Evolutionary conservation across 2,113 vertebrate species (phyloP).

Genomic region (Danionella cerebrum): DNA sequence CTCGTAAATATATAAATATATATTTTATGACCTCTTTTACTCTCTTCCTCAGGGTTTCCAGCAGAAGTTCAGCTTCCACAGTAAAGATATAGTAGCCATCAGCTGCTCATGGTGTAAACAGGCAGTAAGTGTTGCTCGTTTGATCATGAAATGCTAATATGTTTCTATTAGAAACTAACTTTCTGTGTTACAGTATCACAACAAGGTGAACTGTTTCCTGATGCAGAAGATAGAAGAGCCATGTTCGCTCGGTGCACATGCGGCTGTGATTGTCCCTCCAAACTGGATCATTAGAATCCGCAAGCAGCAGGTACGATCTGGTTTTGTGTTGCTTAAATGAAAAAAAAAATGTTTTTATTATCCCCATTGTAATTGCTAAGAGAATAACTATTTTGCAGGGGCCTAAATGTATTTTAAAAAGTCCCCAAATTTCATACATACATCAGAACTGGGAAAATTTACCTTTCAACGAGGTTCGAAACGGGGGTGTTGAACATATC

Average conservation of each 20-base stretch:
- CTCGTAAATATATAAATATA: not conserved
- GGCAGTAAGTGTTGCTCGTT: slow-evolving; percentile 71
- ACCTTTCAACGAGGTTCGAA: too few species aligned
- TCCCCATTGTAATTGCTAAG: too few species aligned
- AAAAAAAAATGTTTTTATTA: not conserved
- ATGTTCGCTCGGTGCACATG: slow-evolving; percentile 85
- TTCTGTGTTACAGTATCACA: slow-evolving; percentile 77
- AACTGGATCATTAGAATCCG: slow-evolving; percentile 90
- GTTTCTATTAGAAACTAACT: not conserved
- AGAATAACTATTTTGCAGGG: too few species aligned
- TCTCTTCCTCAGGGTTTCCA: slow-evolving; percentile 78
- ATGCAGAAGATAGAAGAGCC: slow-evolving; percentile 94
- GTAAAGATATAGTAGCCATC: slow-evolving; percentile 96
- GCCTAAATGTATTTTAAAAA: too few species aligned
- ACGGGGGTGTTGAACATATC: too few species aligned
- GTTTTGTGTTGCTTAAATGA: too few species aligned
- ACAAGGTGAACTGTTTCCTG: slow-evolving; percentile 97
- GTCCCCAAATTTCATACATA: too few species aligned
- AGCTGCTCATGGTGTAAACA: slow-evolving; percentile 99
- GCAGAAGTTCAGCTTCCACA: slow-evolving; percentile 95
- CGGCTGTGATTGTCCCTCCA: slow-evolving; percentile 85
- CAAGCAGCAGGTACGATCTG: slow-evolving; percentile 59
- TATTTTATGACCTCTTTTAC: not conserved
- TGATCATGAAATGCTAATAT: not conserved
- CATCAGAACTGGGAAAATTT: too few species aligned